Base-by-base conservation (phyloP, 2,888 invertebrate genomes). In the Xanthorhoe designata region DNA sequence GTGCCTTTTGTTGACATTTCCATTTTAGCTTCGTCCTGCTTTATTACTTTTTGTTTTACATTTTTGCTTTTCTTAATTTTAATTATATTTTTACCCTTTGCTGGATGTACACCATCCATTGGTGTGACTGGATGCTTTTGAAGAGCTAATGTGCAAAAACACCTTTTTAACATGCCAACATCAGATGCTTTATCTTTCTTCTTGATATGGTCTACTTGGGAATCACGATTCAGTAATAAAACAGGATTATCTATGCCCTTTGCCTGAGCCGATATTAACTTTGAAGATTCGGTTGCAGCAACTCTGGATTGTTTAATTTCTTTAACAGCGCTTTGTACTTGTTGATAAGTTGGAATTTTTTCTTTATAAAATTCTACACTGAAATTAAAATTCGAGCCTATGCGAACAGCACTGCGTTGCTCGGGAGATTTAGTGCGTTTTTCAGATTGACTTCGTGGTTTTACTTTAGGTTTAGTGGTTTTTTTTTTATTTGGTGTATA, bases 291-390 rank as follows among this genome's bases (percentile, higher is more conserved):
- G 0, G 61, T 61, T 47, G 42, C 58, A 38, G 54, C 52, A 7
- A 2, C 42, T 59, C 42, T 62, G 0, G 42, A 15, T n/a, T n/a
- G 32, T 38, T 51, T 57, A 17, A 29, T 35, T 1, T 58, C 49
- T 18, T 62, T 59, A 49, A 66, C 35, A 45, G 50, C 32, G 56
- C 62, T 42, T 70, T 63, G 5, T 51, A 68, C 2, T 52, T 62
- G 32, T 53, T 71, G 59, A 68, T 54, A 60, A 67, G 47, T 18
- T 70, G 72, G 53, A 71, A 76, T 38, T 68, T 74, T 61, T 75
- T 79, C 64, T 56, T 65, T 65, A 35, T 32, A 56, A 45, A 65
- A 60, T 60, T 60, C 64, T 35, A 60, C 13, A 60, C 17, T 54
- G n/a, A 65, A 60, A 35, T 60, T 65, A 29, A 60, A 60, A 35